These are phyloP conservation scores for Drosophila guanche DNA, from an alignment of 1,140 invertebrate species.

Conservation along the genomic window DNA sequence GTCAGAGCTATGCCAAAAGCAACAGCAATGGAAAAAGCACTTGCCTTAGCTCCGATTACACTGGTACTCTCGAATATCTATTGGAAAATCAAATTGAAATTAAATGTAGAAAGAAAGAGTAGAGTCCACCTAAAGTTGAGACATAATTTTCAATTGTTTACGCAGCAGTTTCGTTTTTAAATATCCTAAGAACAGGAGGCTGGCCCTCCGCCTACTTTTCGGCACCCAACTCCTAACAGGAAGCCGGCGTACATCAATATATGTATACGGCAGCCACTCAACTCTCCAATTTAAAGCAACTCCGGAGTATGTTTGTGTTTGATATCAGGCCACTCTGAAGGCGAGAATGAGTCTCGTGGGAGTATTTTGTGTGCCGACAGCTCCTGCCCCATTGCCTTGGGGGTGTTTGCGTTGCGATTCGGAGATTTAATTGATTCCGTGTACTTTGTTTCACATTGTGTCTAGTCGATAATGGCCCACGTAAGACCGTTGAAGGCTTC, in stretches of 20 bases:
- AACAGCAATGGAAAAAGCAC: too few relatives aligned
- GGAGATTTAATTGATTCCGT: constrained; percentile 67
- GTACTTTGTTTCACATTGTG: constrained; percentile 27
- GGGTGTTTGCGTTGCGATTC: constrained; percentile 42
- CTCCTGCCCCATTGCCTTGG: constrained; percentile 19
- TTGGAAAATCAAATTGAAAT: too few relatives aligned
- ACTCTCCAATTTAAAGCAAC: not conserved
- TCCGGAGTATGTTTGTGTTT: constrained; percentile 25
- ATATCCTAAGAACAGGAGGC: too few relatives aligned
- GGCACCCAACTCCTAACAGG: too few relatives aligned
- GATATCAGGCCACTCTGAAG: constrained; percentile 36
- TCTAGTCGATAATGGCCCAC: constrained; percentile 50
- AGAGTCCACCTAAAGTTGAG: too few relatives aligned
- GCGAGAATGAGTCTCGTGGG: constrained; percentile 66
- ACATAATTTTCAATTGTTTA: too few relatives aligned
- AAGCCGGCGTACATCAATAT: constrained; percentile 24
- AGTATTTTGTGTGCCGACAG: constrained; percentile 55
- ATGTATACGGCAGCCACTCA: constrained; percentile 4
- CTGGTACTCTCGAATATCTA: too few relatives aligned
- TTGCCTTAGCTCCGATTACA: too few relatives aligned
- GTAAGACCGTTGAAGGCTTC: constrained; percentile 7
- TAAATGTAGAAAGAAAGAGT: too few relatives aligned
- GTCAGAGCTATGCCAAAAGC: too few relatives aligned
- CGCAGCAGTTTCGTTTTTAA: too few relatives aligned
- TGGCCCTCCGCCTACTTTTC: too few relatives aligned